A percentile compares a stretch with the other conserved stretches of the same genome.
Evolutionary conservation across 1,140 invertebrate genomes (phyloP).

Genomic region (Drosophila lowei): DNA sequence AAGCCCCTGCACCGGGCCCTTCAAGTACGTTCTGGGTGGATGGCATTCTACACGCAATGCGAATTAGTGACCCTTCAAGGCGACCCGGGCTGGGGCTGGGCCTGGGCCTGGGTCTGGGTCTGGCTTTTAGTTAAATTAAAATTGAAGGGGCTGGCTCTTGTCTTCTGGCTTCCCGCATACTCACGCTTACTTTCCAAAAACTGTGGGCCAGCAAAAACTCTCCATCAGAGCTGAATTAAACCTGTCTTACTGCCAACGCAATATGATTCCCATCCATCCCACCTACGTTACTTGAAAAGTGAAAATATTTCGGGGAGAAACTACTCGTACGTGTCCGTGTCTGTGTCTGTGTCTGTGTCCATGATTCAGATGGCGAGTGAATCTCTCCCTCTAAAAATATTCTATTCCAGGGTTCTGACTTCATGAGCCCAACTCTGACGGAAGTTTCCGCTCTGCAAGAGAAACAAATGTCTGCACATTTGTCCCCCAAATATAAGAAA

Average conservation of each 20-base stretch:
- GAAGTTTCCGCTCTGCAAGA: constrained; percentile 40
- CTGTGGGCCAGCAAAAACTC: constrained; percentile 38
- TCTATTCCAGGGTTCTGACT: constrained; percentile 14
- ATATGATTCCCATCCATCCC: constrained; percentile 20
- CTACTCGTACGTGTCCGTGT: constrained; percentile 25
- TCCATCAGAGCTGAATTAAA: constrained; percentile 1
- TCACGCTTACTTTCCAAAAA: constrained; percentile 22
- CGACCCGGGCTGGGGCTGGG: constrained; percentile 40
- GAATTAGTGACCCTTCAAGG: constrained; percentile 34
- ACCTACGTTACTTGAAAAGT: constrained; percentile 45
- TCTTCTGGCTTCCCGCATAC: constrained; percentile 22
- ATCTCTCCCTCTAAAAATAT: constrained; percentile 7
- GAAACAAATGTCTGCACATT: constrained; percentile 3
- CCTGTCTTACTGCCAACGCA: constrained; percentile 22
- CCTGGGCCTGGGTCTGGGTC: constrained; percentile 1
- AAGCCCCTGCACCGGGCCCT: neutral
- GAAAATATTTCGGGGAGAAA: constrained; percentile 22
- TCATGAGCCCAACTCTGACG: constrained; percentile 19
- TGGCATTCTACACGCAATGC: constrained; percentile 57
- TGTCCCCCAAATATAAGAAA: neutral
- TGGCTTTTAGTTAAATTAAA: constrained; percentile 75
- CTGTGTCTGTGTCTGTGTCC: neutral
- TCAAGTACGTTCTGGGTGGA: constrained; percentile 45
- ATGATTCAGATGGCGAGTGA: constrained; percentile 31
- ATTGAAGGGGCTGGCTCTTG: constrained; percentile 32